phyloP scores from a whole-genome alignment of 2,888 invertebrate genomes.

The Imbricaverruca yamaguchii region DNA sequence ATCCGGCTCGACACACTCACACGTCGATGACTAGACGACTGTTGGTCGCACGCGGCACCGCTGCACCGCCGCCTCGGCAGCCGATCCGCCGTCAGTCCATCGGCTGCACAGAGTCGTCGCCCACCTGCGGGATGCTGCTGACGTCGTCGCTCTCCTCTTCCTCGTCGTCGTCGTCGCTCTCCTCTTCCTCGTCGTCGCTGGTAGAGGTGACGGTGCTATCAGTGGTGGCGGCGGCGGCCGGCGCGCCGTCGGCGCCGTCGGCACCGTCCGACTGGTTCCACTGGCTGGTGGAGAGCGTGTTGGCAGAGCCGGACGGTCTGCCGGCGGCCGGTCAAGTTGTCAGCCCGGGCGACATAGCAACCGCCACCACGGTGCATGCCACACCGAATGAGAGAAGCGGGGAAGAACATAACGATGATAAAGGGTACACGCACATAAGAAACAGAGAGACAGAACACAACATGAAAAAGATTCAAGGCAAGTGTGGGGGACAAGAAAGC shows the following conservation, averaged over 20 bases:
- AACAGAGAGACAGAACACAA: too few relatives aligned
- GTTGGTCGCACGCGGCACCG: too few relatives aligned
- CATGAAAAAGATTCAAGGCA: too few relatives aligned
- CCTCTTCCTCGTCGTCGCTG: background rate
- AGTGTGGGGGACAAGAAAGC: too few relatives aligned
- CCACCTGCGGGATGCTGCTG: background rate
- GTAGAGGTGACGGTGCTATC: background rate
- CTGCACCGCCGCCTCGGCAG: background rate
- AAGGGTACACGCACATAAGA: too few relatives aligned
- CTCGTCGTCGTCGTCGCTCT: background rate
- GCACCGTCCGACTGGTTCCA: background rate
- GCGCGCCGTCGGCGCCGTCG: background rate
- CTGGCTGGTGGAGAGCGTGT: slow-evolving; percentile 6
- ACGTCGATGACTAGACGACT: too few relatives aligned
- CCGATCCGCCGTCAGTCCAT: background rate
- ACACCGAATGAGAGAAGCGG: too few relatives aligned
- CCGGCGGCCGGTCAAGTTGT: background rate
- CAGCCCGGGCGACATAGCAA: background rate
- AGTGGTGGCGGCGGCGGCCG: background rate
- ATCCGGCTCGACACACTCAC: too few relatives aligned
- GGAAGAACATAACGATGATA: too few relatives aligned
- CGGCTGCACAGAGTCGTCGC: background rate
- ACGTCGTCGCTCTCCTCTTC: background rate
- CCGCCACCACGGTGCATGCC: too few relatives aligned
- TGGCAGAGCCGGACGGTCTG: slow-evolving; percentile 15